Evolutionary conservation across 2,888 invertebrate species (phyloP).

Genomic region (Cosmorhoe ocellata): DNA sequence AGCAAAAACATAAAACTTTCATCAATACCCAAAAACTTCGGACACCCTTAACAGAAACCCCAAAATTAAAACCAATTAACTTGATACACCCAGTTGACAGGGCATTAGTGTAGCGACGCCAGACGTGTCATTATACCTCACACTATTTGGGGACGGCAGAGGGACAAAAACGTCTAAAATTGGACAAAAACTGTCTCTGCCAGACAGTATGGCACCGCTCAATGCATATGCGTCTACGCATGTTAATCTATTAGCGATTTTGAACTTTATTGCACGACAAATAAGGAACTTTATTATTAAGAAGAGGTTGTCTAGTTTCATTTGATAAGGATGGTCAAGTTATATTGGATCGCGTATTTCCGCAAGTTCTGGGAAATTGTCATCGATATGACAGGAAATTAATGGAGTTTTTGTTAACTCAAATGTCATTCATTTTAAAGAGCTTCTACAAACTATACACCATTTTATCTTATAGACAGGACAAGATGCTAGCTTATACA

Average conservation of each 20-base stretch:
- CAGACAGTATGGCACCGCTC: conserved; percentile 78
- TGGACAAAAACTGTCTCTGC: conserved; percentile 44
- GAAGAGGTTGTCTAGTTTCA: conserved; percentile 7
- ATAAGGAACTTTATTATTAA: neutral
- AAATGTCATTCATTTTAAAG: too few relatives aligned
- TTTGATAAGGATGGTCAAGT: conserved; percentile 16
- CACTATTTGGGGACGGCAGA: conserved; percentile 44
- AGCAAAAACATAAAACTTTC: too few relatives aligned
- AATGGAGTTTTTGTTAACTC: neutral
- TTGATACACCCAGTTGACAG: conserved; percentile 34
- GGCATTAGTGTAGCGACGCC: conserved; percentile 41
- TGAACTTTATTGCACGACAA: conserved; percentile 25
- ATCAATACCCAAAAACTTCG: neutral
- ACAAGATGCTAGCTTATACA: too few relatives aligned
- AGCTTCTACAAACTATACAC: too few relatives aligned
- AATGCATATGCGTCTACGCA: conserved; percentile 45
- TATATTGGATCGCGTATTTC: conserved; percentile 19
- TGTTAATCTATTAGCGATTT: conserved; percentile 23
- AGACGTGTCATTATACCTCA: conserved; percentile 51
- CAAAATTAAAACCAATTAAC: conserved; percentile 33
- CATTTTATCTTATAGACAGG: too few relatives aligned
- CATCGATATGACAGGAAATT: conserved; percentile 5
- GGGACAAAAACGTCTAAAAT: conserved; percentile 43
- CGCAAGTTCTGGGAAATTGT: conserved; percentile 11
- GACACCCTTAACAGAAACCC: conserved; percentile 11